phyloP scores from a whole-genome alignment of 1,140 invertebrate species.

The Steinernema khuongi region DNA sequence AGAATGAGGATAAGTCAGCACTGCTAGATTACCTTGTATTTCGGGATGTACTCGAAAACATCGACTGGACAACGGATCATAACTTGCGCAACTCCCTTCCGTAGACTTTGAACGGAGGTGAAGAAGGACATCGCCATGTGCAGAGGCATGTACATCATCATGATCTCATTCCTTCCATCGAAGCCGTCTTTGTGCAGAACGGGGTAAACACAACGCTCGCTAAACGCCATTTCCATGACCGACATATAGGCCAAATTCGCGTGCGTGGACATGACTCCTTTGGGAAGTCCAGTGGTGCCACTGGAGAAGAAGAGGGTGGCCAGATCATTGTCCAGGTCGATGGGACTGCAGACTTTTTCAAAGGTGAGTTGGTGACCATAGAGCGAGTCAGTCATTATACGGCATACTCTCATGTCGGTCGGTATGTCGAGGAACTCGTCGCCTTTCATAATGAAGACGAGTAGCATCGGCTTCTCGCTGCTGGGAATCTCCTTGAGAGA shows the following conservation, averaged over 20 bases:
- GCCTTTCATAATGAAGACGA: background rate
- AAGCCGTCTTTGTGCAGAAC: background rate
- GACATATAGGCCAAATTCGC: background rate
- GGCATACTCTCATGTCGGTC: background rate
- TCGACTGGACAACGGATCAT: constrained; percentile 7
- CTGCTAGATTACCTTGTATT: background rate
- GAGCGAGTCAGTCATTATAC: background rate
- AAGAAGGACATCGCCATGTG: constrained; percentile 11
- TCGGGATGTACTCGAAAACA: background rate
- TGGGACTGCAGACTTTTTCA: background rate
- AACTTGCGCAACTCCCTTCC: background rate
- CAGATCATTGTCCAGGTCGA: constrained; percentile 24
- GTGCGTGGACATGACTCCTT: constrained; percentile 3
- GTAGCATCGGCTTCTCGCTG: background rate
- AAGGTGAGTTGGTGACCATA: background rate
- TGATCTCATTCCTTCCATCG: background rate
- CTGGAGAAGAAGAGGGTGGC: constrained; percentile 32
- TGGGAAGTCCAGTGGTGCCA: background rate
- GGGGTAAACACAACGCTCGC: background rate
- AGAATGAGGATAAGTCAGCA: background rate
- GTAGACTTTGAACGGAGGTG: background rate
- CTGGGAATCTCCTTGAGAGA: background rate
- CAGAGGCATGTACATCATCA: constrained; percentile 11
- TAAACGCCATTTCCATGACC: background rate
- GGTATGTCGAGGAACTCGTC: background rate